Base-by-base conservation (phyloP, 2,797 vertebrate species). In the Microctenopoma lineatum region DNA sequence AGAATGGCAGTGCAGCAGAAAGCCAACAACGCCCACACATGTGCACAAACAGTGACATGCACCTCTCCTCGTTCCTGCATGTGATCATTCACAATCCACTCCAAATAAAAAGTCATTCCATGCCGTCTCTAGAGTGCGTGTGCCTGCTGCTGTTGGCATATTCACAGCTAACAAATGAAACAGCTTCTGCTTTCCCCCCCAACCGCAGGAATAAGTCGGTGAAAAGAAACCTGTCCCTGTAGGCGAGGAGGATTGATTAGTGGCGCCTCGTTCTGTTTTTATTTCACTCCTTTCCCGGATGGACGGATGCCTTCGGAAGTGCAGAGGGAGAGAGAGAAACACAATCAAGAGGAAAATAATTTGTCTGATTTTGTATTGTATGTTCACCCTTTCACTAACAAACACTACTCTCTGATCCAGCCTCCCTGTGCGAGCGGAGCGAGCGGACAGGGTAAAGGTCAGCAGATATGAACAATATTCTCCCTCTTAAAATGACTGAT, bases 81-180 rank as follows among this genome's bases (percentile, higher is more conserved):
- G 59, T 77, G 29, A 34, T 54, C 66, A 56, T 64, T 72, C 75
- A 60, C 60, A 32, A 59, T 72, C 67, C 45, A 38, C 38, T 66
- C 15, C 29, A 54, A 65, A 70, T 66, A 54, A 47, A 48, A 13
- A 71, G 54, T 63, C 68, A 79, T 75, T 72, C 76, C 32, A 56
- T 12, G 25, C 64, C 70, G 55, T 34, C 63, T 66, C 79, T 3
- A 13, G 71, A 72, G 81, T 75, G 56, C 21, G 46, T 36, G 70
- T 7, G 38, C 50, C 69, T 70, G 76, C 75, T 65, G 69, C 65
- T 75, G 70, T 67, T 86, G 70, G 70, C 74, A 74, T 67, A 75
- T 75, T 80, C 73, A 71, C 56, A 45, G 65, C 72, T 75, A 77
- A 70, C 75, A 83, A 76, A 87, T 88, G 75, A 84, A 87, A 87